phyloP scores from a whole-genome alignment of 2,113 vertebrate genomes.

The Emydocephalus ijimae region DNA sequence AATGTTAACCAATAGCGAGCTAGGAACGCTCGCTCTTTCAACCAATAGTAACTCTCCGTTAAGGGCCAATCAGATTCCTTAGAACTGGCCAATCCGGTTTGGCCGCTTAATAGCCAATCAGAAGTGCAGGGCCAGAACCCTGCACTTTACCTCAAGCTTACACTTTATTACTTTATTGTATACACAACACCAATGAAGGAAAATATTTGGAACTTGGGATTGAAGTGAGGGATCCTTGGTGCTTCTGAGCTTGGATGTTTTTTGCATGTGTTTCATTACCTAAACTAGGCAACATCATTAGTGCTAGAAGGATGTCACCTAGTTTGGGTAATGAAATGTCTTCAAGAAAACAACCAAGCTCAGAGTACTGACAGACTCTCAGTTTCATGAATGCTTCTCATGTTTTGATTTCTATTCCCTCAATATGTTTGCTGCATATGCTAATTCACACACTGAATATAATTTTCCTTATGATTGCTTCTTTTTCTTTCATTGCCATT shows the following conservation, averaged over 20 bases:
- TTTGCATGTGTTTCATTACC: not conserved
- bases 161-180: no score
- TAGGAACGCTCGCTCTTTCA: no score
- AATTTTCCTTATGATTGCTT: not conserved
- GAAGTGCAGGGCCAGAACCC: no score
- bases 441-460: not conserved
- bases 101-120: no score
- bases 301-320: not conserved
- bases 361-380: not conserved
- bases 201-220: no score
- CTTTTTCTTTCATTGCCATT: not conserved
- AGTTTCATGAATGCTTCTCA: not conserved
- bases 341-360: not conserved
- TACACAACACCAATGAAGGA: no score
- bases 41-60: no score
- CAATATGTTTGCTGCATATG: not conserved
- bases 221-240: no score
- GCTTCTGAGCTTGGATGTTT: not conserved
- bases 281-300: not conserved
- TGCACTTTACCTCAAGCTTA: no score
- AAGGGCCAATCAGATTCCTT: no score
- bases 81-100: no score
- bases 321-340: not conserved
- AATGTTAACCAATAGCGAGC: no score
- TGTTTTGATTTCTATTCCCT: not conserved